Evolutionary conservation across 2,888 invertebrate genomes (phyloP).

Genomic region (Ischnura elegans): DNA sequence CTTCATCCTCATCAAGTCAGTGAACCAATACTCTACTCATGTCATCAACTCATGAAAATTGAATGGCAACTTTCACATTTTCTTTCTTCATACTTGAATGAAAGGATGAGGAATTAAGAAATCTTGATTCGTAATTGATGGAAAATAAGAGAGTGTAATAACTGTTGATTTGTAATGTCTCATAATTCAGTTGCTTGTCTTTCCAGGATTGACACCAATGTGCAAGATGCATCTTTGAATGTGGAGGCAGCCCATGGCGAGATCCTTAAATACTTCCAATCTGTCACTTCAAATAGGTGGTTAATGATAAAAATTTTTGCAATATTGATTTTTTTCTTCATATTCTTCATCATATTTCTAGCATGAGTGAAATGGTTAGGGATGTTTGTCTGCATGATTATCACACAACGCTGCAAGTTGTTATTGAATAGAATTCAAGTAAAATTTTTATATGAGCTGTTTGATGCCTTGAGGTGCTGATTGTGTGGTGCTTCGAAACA

Average conservation of each 20-base stretch:
- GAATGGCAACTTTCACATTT: no score
- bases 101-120: no score
- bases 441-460: neutral
- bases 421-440: neutral
- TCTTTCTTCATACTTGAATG: no score
- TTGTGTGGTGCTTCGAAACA: neutral
- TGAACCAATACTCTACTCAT: no score
- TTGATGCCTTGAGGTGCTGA: neutral
- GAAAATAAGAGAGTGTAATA: no score
- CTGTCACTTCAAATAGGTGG: conserved; percentile 98
- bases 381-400: neutral
- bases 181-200: conserved; percentile 59
- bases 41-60: no score
- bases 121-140: no score
- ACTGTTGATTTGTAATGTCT: neutral
- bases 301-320: conserved; percentile 99
- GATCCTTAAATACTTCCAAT: conserved; percentile 98
- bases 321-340: conserved; percentile 98
- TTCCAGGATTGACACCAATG: conserved; percentile 95
- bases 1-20: no score
- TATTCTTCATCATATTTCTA: conserved; percentile 98
- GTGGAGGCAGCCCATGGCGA: conserved; percentile 98
- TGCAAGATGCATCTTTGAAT: conserved; percentile 96
- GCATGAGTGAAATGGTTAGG: conserved; percentile 81
- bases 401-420: neutral